These are phyloP conservation scores for Gallinago nigripennis DNA, from an alignment of 2,797 vertebrate species.

Conservation along the genomic window DNA sequence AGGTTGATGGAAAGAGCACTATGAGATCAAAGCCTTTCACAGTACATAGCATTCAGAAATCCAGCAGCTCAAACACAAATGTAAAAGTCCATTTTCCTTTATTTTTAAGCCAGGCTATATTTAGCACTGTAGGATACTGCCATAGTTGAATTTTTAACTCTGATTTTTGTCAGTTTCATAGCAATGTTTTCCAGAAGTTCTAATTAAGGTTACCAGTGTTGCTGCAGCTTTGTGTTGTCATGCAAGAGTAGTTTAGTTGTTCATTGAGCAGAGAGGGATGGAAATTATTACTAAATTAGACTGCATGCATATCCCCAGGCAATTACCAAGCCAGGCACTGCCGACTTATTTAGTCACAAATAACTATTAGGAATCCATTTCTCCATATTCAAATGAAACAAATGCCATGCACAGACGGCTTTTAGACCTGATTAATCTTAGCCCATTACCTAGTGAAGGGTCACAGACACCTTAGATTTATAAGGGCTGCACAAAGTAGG, in stretches of 20 bases:
- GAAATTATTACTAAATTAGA: constrained; percentile 34
- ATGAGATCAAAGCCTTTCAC: not conserved
- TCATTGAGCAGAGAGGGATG: constrained; percentile 7
- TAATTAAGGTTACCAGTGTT: not conserved
- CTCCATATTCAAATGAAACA: not conserved
- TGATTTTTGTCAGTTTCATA: not conserved
- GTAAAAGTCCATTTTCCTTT: not conserved
- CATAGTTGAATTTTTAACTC: not conserved
- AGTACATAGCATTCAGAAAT: not conserved
- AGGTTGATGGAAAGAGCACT: not conserved
- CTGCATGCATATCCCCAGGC: not conserved
- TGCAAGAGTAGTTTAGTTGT: constrained; percentile 23
- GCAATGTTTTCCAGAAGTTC: not conserved
- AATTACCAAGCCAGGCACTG: not conserved
- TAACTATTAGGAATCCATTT: not conserved
- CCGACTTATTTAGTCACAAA: constrained; percentile 5
- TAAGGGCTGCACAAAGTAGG: not conserved
- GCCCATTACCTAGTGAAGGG: not conserved
- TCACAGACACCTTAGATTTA: not conserved
- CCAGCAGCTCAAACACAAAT: not conserved
- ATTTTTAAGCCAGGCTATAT: not conserved
- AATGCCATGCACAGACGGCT: not conserved
- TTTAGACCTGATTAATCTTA: not conserved
- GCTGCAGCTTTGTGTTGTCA: not conserved
- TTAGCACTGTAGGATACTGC: not conserved